Evolutionary conservation across 2,113 vertebrate genomes (phyloP).

Genomic region (Cyrtonyx montezumae): DNA sequence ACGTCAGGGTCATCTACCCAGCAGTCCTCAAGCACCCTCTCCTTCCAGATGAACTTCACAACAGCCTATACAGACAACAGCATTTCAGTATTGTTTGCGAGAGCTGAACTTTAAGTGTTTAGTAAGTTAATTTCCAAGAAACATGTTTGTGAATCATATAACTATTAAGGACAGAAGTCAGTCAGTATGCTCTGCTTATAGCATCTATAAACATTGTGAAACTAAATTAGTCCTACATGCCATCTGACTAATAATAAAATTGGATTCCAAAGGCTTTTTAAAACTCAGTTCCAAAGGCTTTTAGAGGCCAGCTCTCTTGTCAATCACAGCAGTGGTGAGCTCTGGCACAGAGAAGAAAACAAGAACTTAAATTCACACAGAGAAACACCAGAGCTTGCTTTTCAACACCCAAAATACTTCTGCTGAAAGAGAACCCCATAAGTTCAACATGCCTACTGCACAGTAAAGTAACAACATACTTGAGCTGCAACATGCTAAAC

Average conservation of each 20-base stretch:
- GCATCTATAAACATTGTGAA: background rate
- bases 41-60: conserved; percentile 95
- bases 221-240: background rate
- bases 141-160: background rate
- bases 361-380: background rate
- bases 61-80: conserved; percentile 77
- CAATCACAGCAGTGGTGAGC: background rate
- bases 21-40: conserved; percentile 87
- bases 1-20: conserved; percentile 90
- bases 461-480: background rate
- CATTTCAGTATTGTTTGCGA: background rate
- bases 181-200: background rate
- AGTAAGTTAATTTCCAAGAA: background rate
- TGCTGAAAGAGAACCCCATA: background rate
- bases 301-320: background rate
- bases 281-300: background rate
- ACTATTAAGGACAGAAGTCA: background rate
- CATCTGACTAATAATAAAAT: background rate
- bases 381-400: background rate
- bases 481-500: background rate
- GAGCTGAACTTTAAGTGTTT: background rate
- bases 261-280: background rate
- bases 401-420: background rate
- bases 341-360: background rate
- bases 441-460: background rate